Evolutionary conservation across 2,113 vertebrate species (phyloP), one percentile per base, ranked within the genome.

Genomic region (Nycticebus coucang): DNA sequence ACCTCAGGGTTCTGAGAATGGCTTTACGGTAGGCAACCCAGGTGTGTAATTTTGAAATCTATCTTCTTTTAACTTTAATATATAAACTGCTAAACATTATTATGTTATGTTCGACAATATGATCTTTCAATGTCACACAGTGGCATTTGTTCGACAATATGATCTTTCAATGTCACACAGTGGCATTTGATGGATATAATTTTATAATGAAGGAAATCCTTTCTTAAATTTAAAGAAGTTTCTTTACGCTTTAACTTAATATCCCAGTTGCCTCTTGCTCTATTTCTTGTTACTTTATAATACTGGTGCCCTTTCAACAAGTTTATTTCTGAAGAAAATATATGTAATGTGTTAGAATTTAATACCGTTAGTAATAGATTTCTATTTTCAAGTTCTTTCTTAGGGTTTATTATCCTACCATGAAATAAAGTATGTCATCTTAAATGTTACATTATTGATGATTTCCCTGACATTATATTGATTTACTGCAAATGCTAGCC

Each of bases 1-100:
- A 55, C 53, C 33, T 59, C n/a, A 86, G 26, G 87, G 81, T 92
- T 83, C 62, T 92, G 60, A 66, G 62, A 95, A 91, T 96, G 69
- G 50, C 28, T 64, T 72, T 68, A 91, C 83, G 7, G 85, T 77
- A 77, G 28, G 41, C 55, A 83, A 14, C 30, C 71, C 72, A 53
- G 62, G 68, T 45, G 41, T 50, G 28, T 28, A 81, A 33, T 69
- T 94, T 93, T 75, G 17, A 80, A 95, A 50, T 88, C 30, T 89
- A 11, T 75, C n/a, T 62, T 95, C 28, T 91, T 74, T 93, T 57
- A 53, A 84, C 11, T 75, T 82, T 80, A 75, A 91, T 82, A 89
- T 60, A 69, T 57, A 19, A 90, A 18, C 10, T 26, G 41, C 41
- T 28, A 66, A 78, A 57, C 69, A 9, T 69, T n/a, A 79, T 33